Conservation (phyloP, 2,113 vertebrate species). For the Boleophthalmus pectinirostris region DNA sequence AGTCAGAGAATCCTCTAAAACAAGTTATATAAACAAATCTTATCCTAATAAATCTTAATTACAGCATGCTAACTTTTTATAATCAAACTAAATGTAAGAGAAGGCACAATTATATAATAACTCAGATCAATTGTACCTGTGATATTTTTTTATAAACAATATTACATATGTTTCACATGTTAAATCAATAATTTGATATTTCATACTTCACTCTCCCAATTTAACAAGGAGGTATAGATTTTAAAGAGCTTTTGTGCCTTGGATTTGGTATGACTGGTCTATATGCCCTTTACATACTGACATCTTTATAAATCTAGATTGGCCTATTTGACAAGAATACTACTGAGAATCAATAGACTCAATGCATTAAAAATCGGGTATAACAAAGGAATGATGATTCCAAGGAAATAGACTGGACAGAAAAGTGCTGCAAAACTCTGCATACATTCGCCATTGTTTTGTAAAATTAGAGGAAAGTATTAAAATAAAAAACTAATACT, state of each 20-base stretch:
- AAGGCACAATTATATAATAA: constrained; percentile 72
- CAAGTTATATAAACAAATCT: constrained; percentile 45
- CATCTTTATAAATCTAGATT: constrained; percentile 78
- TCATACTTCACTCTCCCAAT: constrained; percentile 48
- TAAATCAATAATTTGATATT: constrained; percentile 49
- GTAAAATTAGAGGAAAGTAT: constrained; percentile 7
- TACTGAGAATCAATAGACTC: constrained; percentile 51
- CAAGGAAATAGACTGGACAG: constrained; percentile 22
- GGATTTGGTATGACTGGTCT: constrained; percentile 74
- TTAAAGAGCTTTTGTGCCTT: constrained; percentile 74
- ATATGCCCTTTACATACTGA: constrained; percentile 74
- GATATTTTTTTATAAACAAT: constrained; percentile 29
- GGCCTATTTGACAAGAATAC: constrained; percentile 45
- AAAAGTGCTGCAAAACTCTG: constrained; percentile 45
- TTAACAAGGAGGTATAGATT: constrained; percentile 60
- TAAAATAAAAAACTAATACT: constrained; percentile 40
- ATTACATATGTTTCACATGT: constrained; percentile 42
- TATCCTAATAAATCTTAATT: constrained; percentile 41
- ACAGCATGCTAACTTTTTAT: constrained; percentile 53
- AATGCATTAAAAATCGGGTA: constrained; percentile 45
- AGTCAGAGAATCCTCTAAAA: constrained; percentile 40
- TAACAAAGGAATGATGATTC: constrained; percentile 17
- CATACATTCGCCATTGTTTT: constrained; percentile 45
- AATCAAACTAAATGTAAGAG: constrained; percentile 59
- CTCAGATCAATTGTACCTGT: constrained; percentile 43